Conservation (phyloP, 2,113 vertebrate genomes). For the Ctenodactylus gundi region DNA sequence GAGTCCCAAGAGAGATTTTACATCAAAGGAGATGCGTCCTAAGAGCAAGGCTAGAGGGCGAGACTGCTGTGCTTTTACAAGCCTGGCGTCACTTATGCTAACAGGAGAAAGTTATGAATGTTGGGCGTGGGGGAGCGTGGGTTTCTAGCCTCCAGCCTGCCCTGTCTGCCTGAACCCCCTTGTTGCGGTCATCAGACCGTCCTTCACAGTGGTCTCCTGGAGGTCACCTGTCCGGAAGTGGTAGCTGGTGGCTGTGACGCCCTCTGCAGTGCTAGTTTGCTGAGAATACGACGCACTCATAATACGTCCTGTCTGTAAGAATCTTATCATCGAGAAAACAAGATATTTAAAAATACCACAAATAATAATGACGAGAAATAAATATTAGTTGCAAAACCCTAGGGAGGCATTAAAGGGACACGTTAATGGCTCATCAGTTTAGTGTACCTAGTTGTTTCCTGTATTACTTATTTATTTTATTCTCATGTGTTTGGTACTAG, state of each 20-base stretch:
- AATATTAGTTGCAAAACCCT: not conserved
- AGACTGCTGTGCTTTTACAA: not conserved
- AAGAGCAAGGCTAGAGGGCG: not conserved
- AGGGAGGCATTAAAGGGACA: not conserved
- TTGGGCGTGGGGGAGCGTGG: not conserved
- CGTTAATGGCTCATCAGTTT: not conserved
- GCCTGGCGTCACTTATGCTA: not conserved
- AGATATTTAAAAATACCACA: slow-evolving; percentile 15
- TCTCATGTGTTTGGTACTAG: not conserved
- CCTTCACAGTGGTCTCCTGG: not conserved
- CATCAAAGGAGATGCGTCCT: not conserved
- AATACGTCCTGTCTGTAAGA: not conserved
- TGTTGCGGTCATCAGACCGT: not conserved
- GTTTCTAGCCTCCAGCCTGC: not conserved
- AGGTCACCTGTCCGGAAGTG: not conserved
- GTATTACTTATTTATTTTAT: not conserved
- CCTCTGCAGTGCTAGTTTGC: not conserved
- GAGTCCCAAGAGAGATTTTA: not conserved
- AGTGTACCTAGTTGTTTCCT: not conserved
- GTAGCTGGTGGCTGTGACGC: not conserved
- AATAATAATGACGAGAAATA: not conserved
- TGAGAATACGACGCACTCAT: not conserved
- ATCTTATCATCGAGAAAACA: slow-evolving; percentile 25
- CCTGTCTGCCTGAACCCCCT: not conserved
- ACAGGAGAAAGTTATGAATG: not conserved